Percentiles rank a stretch among this genome's conserved stretches.
These are phyloP conservation scores for Chlorocebus sabaeus DNA, from an alignment of 2,113 vertebrate species.

Conservation along the genomic window DNA sequence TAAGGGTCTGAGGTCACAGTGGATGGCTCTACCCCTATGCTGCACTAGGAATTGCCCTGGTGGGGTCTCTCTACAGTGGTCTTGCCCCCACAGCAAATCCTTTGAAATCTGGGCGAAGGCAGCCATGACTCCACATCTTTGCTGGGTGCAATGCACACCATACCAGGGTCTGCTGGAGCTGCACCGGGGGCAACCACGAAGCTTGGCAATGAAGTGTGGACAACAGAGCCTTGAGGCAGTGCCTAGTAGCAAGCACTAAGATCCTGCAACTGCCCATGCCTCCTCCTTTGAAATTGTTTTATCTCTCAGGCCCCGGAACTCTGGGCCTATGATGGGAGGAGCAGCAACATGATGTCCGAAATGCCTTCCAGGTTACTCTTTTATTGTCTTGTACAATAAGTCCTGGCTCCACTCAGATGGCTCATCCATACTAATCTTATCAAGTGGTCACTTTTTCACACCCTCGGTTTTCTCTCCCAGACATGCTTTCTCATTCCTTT, in stretches of 20 bases:
- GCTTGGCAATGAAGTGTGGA: neutral
- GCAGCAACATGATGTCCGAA: neutral
- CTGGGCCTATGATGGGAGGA: neutral
- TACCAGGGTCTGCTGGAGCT: neutral
- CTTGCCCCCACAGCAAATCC: neutral
- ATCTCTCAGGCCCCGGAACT: neutral
- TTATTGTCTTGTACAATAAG: neutral
- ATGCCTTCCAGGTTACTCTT: neutral
- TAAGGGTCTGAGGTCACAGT: neutral
- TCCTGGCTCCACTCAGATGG: neutral
- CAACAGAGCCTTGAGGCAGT: neutral
- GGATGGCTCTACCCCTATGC: neutral
- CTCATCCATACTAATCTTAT: neutral
- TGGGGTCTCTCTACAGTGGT: neutral
- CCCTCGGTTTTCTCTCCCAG: neutral
- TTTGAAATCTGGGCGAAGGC: neutral
- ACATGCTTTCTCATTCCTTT: neutral
- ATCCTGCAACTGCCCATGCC: neutral
- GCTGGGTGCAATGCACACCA: no score
- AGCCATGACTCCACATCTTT: neutral
- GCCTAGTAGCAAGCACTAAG: neutral
- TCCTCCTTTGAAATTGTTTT: neutral
- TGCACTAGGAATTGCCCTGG: neutral
- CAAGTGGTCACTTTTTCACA: neutral
- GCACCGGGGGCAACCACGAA: neutral